Conservation (phyloP, 2,888 invertebrate species). For the Eutolmus rufibarbis region DNA sequence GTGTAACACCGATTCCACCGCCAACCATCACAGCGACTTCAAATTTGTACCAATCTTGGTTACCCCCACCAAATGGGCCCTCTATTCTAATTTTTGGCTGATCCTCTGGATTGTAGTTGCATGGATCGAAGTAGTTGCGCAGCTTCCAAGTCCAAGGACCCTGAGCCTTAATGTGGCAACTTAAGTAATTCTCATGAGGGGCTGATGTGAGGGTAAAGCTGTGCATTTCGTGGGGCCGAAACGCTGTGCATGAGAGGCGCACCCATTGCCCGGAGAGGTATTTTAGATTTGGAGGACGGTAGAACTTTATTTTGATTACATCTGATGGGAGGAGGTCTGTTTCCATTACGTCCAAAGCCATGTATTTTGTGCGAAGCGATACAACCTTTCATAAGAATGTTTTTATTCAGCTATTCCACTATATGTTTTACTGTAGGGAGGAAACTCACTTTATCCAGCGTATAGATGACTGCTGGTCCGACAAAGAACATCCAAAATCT, state of each 20-base stretch:
- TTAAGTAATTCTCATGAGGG: conserved; percentile 93
- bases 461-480: conserved; percentile 88
- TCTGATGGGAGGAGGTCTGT: conserved; percentile 93
- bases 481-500: conserved; percentile 94
- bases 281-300: conserved; percentile 92
- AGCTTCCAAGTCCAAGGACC: conserved; percentile 98
- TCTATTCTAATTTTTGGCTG: conserved; percentile 89
- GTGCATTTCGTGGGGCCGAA: conserved; percentile 89
- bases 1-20: conserved; percentile 96
- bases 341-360: conserved; percentile 91
- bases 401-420: neutral
- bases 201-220: conserved; percentile 95
- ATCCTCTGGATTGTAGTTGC: conserved; percentile 85
- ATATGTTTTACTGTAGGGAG: neutral
- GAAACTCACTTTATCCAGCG: conserved; percentile 74
- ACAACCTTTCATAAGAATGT: conserved; percentile 72
- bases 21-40: conserved; percentile 98
- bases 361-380: conserved; percentile 86
- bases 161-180: conserved; percentile 89
- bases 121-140: conserved; percentile 92
- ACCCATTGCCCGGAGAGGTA: conserved; percentile 96
- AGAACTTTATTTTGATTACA: conserved; percentile 93
- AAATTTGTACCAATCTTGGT: conserved; percentile 98
- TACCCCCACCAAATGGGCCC: conserved; percentile 96
- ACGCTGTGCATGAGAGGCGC: conserved; percentile 87